These are phyloP conservation scores for Pitta sordida DNA, from an alignment of 2,113 vertebrate species.

Conservation along the genomic window DNA sequence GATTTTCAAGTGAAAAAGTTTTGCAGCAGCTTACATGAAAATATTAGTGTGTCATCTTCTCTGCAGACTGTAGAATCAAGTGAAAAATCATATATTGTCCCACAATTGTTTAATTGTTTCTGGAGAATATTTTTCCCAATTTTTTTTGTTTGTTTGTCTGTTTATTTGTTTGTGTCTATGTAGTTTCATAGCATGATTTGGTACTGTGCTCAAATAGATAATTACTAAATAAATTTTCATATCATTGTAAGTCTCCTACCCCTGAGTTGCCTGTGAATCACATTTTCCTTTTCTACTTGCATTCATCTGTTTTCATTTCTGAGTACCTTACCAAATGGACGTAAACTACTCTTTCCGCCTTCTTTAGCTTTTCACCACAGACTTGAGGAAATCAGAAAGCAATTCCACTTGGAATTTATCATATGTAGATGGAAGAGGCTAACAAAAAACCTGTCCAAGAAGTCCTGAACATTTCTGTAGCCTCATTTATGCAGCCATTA, in stretches of 20 bases:
- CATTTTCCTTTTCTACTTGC: neutral
- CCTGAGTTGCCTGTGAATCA: neutral
- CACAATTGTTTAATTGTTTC: neutral
- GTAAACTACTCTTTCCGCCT: neutral
- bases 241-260: neutral
- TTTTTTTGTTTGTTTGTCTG: neutral
- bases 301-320: neutral
- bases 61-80: neutral
- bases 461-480: neutral
- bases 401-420: neutral
- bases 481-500: neutral
- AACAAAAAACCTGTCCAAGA: neutral
- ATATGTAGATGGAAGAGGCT: neutral
- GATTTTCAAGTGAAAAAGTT: conserved; percentile 9
- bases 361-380: neutral
- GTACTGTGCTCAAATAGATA: neutral
- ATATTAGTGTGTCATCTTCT: neutral
- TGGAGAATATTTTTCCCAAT: neutral
- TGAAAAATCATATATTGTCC: neutral
- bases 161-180: no score
- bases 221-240: neutral
- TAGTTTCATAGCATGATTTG: neutral
- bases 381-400: neutral
- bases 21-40: conserved; percentile 2
- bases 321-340: neutral